These are phyloP conservation scores for Dicycla oo DNA, from an alignment of 2,888 invertebrate species.

Conservation along the genomic window DNA sequence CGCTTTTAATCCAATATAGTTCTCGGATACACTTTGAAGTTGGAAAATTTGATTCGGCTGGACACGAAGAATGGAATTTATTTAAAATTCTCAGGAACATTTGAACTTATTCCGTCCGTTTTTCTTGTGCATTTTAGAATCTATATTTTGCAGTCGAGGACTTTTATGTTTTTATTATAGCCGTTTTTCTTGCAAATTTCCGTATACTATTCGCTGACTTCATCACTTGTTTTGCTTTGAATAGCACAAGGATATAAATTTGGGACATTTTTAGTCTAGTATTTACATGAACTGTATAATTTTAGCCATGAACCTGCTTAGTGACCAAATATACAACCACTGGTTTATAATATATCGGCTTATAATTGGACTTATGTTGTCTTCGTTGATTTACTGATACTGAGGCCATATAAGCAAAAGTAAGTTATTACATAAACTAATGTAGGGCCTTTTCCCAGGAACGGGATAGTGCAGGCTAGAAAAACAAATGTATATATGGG, in stretches of 20 bases:
- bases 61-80: conserved; percentile 23
- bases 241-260: background rate
- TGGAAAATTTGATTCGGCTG: conserved; percentile 20
- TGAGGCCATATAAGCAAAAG: background rate
- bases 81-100: background rate
- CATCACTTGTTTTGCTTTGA: background rate
- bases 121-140: background rate
- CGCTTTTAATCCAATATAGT: conserved; percentile 57
- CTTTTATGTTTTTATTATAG: background rate
- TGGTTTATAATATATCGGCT: background rate
- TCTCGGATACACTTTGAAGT: conserved; percentile 41
- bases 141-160: background rate
- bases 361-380: background rate
- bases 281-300: background rate
- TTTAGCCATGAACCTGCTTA: background rate
- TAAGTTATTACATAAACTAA: background rate
- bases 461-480: no score
- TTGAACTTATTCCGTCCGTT: background rate
- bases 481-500: no score
- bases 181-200: background rate
- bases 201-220: background rate
- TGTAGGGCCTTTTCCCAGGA: no score
- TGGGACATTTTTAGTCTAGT: background rate
- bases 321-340: background rate
- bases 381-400: background rate